A percentile compares a stretch with the other conserved stretches of the same genome.
These are phyloP conservation scores for Dryoscopus gambensis DNA, from an alignment of 2,113 vertebrate species.

Conservation along the genomic window DNA sequence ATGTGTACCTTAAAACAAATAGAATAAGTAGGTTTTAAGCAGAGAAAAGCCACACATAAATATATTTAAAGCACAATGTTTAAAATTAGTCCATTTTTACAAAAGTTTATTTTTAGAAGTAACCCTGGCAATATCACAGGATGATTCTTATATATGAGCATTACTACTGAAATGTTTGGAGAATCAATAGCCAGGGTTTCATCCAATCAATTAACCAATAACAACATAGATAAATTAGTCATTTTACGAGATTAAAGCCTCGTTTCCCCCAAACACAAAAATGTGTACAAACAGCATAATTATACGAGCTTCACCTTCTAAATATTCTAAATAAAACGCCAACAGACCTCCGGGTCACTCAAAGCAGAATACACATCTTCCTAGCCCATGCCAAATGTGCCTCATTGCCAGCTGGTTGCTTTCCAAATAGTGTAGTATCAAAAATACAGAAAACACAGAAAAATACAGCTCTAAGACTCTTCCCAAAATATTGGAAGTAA, in stretches of 20 bases:
- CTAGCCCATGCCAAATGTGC: not conserved
- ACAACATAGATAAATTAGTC: not conserved
- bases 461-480: not conserved
- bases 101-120: not conserved
- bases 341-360: not conserved
- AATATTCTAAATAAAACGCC: not conserved
- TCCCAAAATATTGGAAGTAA: not conserved
- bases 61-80: not conserved
- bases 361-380: not conserved
- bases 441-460: not conserved
- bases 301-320: not conserved
- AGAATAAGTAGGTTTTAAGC: not conserved
- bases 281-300: not conserved
- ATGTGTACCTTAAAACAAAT: not conserved
- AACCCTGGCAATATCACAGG: not conserved
- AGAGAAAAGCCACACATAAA: not conserved
- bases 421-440: not conserved
- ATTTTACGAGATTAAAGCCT: not conserved
- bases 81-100: not conserved
- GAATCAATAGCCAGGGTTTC: not conserved
- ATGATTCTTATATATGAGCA: not conserved
- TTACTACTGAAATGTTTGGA: not conserved
- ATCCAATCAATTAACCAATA: not conserved
- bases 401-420: not conserved
- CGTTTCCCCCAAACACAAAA: not conserved